phyloP scores from a whole-genome alignment of 2,797 vertebrate genomes.

The Pipistrellus pipistrellus region DNA sequence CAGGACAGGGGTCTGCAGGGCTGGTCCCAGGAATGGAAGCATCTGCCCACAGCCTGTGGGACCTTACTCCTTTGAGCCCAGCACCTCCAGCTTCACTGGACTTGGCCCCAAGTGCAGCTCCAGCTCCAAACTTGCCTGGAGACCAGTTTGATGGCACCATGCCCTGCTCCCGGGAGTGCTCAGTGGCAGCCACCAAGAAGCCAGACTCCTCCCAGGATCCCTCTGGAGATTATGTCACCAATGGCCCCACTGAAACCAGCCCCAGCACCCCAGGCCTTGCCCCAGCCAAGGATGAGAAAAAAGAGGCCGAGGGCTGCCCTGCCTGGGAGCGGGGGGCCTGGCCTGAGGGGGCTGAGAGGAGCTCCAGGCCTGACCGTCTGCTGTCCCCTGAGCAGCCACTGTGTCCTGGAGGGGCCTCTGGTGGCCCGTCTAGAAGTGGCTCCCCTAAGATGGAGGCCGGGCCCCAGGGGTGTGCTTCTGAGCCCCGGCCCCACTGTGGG shows the following conservation, averaged over 20 bases:
- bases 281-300: constrained; percentile 72
- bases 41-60: constrained; percentile 90
- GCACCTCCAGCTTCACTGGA: constrained; percentile 91
- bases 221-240: constrained; percentile 86
- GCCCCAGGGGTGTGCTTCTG: constrained; percentile 91
- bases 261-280: constrained; percentile 78
- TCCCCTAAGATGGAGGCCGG: constrained; percentile 88
- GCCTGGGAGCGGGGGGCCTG: constrained; percentile 82
- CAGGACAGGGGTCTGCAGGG: constrained; percentile 80
- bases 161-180: constrained; percentile 88
- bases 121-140: constrained; percentile 86
- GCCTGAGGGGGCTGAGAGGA: constrained; percentile 83
- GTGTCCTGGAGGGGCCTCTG: constrained; percentile 82
- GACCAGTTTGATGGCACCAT: constrained; percentile 87
- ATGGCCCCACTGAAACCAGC: constrained; percentile 92
- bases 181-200: constrained; percentile 81
- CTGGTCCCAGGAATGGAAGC: constrained; percentile 83
- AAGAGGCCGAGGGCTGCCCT: constrained; percentile 75
- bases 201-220: constrained; percentile 88
- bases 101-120: constrained; percentile 86
- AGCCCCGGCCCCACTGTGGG: constrained; percentile 92
- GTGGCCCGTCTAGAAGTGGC: constrained; percentile 83
- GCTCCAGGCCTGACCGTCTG: constrained; percentile 91
- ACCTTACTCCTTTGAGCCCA: constrained; percentile 87
- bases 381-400: constrained; percentile 91